Conservation (phyloP, 2,113 vertebrate genomes). For the Larimichthys polyactis region DNA sequence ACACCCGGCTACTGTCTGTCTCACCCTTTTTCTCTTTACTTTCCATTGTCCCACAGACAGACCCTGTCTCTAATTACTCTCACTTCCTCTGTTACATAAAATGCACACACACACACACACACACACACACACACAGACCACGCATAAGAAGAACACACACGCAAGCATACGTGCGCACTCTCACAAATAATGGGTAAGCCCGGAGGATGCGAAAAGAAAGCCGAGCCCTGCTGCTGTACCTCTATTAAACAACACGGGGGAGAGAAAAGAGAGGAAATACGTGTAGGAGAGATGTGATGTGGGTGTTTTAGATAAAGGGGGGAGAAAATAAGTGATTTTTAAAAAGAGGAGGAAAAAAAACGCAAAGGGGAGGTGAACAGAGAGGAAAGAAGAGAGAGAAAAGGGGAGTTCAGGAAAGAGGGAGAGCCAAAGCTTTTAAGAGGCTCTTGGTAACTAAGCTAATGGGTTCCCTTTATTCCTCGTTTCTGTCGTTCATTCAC, state of each 20-base stretch:
- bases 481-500: slow-evolving; percentile 52
- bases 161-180: neutral
- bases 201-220: slow-evolving; percentile 29
- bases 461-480: slow-evolving; percentile 61
- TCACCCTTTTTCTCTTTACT: neutral
- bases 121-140: neutral
- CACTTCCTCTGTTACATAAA: slow-evolving; percentile 47
- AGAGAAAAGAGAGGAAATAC: neutral
- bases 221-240: neutral
- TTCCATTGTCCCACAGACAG: slow-evolving; percentile 36
- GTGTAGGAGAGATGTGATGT: neutral
- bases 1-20: slow-evolving; percentile 24
- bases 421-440: slow-evolving; percentile 50
- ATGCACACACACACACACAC: neutral
- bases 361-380: neutral
- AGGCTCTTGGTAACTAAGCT: slow-evolving; percentile 59
- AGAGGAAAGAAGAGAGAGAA: neutral
- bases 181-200: slow-evolving; percentile 29
- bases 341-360: neutral
- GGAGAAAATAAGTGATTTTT: neutral
- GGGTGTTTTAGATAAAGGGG: neutral
- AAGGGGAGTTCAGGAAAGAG: neutral
- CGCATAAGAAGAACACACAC: neutral
- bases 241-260: neutral
- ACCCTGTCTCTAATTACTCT: slow-evolving; percentile 53